phyloP scores from a whole-genome alignment of 2,888 invertebrate species.

The Netelia virgata region DNA sequence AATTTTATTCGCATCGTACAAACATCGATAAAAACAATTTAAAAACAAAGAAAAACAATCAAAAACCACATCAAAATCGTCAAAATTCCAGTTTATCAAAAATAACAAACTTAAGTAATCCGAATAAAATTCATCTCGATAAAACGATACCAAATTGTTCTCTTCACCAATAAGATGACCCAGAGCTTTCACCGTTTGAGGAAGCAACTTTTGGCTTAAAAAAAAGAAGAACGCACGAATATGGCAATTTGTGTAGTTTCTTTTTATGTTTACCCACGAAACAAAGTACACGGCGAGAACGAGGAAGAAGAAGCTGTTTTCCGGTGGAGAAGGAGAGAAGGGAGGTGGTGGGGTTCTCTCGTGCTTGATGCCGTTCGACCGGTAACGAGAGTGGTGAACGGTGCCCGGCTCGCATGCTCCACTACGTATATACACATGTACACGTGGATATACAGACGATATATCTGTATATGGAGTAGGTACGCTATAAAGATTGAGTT shows the following conservation, averaged over 20 bases:
- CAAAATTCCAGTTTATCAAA: no score
- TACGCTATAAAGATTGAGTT: slow-evolving; percentile 53
- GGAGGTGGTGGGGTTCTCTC: neutral
- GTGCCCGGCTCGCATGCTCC: slow-evolving; percentile 34
- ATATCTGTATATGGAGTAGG: slow-evolving; percentile 41
- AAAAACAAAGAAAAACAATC: neutral
- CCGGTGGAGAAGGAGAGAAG: neutral
- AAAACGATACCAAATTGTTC: neutral
- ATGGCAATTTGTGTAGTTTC: neutral
- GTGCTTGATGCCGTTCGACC: slow-evolving; percentile 41
- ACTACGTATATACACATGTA: slow-evolving; percentile 6
- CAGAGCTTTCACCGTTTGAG: neutral
- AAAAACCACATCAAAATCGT: no score
- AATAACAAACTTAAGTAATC: neutral
- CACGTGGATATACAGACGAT: neutral
- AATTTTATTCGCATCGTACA: neutral
- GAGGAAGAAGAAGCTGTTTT: slow-evolving; percentile 10
- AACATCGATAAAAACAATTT: neutral
- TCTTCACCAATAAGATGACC: no score
- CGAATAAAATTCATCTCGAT: neutral
- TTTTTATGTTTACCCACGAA: slow-evolving; percentile 17
- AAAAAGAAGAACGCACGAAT: neutral
- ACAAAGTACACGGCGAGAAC: neutral
- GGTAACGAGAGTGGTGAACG: slow-evolving; percentile 54
- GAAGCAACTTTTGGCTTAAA: neutral